phyloP scores from a whole-genome alignment of 2,797 vertebrate species.

The Trematomus bernacchii region DNA sequence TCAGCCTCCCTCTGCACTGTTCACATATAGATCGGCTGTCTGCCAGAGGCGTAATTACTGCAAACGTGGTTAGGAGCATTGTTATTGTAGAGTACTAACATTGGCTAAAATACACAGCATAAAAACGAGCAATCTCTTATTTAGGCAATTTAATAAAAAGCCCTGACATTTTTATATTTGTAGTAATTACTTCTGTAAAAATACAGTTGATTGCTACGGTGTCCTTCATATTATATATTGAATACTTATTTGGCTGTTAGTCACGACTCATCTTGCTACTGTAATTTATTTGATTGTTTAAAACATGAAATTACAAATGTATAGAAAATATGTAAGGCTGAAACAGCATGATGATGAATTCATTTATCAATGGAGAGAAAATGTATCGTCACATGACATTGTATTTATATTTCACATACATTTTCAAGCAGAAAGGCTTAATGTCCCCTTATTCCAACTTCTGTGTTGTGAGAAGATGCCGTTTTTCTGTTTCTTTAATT shows the following conservation, averaged over 20 bases:
- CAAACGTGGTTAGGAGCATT: conserved; percentile 52
- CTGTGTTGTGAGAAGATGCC: background rate
- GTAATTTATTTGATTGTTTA: background rate
- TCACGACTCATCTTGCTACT: background rate
- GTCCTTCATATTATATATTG: background rate
- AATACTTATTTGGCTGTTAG: background rate
- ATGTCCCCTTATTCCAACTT: background rate
- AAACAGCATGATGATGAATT: background rate
- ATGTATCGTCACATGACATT: background rate
- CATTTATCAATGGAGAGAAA: too few species aligned
- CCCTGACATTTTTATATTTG: background rate
- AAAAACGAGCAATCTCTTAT: conserved; percentile 27
- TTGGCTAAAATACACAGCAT: conserved; percentile 9
- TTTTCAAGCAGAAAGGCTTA: background rate
- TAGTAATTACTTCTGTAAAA: conserved; percentile 3
- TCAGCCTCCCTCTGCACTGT: conserved; percentile 59
- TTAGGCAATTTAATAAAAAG: conserved; percentile 19
- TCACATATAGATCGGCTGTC: conserved; percentile 71
- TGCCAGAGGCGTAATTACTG: conserved; percentile 64
- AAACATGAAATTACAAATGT: background rate
- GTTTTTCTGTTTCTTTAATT: too few species aligned
- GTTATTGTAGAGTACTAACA: conserved; percentile 24
- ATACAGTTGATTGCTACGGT: background rate
- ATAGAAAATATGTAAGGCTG: background rate
- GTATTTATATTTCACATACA: background rate